Conservation (phyloP, 2,888 invertebrate species). For the Lepidochitona cinerea region DNA sequence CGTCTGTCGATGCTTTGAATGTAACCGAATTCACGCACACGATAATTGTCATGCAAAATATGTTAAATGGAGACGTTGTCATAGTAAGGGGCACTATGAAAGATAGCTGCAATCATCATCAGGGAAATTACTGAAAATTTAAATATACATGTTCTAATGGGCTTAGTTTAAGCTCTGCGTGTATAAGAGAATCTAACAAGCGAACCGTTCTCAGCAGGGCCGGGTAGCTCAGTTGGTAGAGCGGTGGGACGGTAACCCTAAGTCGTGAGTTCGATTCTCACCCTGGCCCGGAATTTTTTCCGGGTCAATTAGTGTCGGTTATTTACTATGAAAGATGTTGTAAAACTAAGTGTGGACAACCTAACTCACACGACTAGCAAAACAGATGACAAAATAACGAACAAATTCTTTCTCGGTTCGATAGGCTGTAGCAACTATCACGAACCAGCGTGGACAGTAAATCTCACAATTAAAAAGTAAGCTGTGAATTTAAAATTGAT, state of each 20-base stretch:
- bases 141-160: no score
- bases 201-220: no score
- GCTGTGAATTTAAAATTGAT: constrained; percentile 11
- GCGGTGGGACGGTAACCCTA: no score
- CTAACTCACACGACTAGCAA: not conserved
- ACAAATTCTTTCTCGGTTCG: constrained; percentile 11
- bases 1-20: no score
- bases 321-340: no score
- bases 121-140: no score
- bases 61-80: not conserved
- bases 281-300: no score
- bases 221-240: no score
- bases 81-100: not conserved
- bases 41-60: constrained; percentile 1
- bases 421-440: constrained; percentile 3
- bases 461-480: not conserved
- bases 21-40: not conserved
- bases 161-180: no score
- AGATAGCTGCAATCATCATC: not conserved
- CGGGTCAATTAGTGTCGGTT: no score
- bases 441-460: constrained; percentile 10
- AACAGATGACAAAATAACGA: not conserved
- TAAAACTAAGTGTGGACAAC: not conserved
- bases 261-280: no score
- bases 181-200: no score